A percentile compares a stretch with the other conserved stretches of the same genome.
Conservation (phyloP, 2,888 invertebrate genomes). For the Synergus japonicus region DNA sequence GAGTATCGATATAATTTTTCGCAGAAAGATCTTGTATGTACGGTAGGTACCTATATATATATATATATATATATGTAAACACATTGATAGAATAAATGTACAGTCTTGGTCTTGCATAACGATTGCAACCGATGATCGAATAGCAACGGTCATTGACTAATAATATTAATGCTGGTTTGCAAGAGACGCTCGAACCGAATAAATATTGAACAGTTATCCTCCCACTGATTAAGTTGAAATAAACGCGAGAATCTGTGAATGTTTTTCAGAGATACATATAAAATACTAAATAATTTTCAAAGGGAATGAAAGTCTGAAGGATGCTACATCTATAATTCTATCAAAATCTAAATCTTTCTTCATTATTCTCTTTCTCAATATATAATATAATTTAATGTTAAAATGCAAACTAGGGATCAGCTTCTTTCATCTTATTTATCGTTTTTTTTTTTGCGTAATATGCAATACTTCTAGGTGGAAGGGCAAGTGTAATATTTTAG, state of each 20-base stretch:
- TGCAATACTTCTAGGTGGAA: neutral
- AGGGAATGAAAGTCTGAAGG: no score
- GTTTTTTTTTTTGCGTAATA: constrained; percentile 10
- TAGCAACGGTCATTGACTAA: constrained; percentile 21
- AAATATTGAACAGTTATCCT: neutral
- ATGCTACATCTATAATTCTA: no score
- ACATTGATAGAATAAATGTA: constrained; percentile 1
- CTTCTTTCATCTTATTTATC: no score
- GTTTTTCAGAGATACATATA: no score
- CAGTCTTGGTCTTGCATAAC: constrained; percentile 8
- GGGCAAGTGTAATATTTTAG: neutral
- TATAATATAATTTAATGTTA: no score
- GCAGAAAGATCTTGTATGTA: neutral
- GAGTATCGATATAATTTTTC: constrained; percentile 13
- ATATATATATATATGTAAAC: neutral
- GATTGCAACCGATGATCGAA: constrained; percentile 6
- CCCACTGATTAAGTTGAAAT: neutral
- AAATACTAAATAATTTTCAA: no score
- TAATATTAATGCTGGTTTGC: constrained; percentile 8
- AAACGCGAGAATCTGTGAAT: no score
- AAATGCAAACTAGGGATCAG: no score
- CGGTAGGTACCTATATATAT: no score
- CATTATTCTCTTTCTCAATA: no score
- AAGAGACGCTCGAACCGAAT: neutral
- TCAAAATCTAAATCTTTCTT: no score